Conservation (phyloP, 2,888 invertebrate genomes). For the Ormyrus rosae region DNA sequence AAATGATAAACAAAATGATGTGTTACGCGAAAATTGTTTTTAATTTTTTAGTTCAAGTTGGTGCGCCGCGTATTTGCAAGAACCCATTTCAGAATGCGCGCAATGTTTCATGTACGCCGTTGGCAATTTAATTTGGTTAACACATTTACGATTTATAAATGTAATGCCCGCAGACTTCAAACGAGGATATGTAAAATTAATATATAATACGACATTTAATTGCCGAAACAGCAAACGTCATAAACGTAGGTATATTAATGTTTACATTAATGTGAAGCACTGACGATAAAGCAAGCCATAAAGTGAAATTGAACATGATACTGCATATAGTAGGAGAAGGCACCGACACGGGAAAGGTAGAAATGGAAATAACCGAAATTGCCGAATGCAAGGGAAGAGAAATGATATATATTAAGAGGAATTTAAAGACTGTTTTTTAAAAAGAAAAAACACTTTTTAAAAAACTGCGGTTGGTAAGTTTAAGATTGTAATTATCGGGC, state of each 20-base stretch:
- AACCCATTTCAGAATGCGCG: too few relatives aligned
- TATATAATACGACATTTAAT: background rate
- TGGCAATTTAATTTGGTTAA: too few relatives aligned
- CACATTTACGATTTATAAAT: too few relatives aligned
- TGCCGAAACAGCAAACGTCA: background rate
- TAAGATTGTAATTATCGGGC: too few relatives aligned
- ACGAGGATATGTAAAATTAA: background rate
- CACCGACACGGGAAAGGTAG: background rate
- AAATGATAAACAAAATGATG: too few relatives aligned
- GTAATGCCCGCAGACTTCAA: too few relatives aligned
- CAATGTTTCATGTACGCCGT: too few relatives aligned
- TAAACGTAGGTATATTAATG: background rate
- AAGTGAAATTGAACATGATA: constrained; percentile 31
- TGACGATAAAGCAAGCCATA: constrained; percentile 15
- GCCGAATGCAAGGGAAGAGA: background rate
- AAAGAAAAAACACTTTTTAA: too few relatives aligned
- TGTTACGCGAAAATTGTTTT: too few relatives aligned
- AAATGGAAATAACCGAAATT: background rate
- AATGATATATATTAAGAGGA: background rate
- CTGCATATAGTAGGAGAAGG: background rate
- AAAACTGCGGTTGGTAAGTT: too few relatives aligned
- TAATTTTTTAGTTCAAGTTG: too few relatives aligned
- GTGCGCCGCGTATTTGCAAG: too few relatives aligned
- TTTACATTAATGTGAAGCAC: constrained; percentile 5
- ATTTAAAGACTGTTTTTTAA: background rate